Evolutionary conservation across 2,888 invertebrate species (phyloP).

Genomic region (Thecocarcelia acutangulata): DNA sequence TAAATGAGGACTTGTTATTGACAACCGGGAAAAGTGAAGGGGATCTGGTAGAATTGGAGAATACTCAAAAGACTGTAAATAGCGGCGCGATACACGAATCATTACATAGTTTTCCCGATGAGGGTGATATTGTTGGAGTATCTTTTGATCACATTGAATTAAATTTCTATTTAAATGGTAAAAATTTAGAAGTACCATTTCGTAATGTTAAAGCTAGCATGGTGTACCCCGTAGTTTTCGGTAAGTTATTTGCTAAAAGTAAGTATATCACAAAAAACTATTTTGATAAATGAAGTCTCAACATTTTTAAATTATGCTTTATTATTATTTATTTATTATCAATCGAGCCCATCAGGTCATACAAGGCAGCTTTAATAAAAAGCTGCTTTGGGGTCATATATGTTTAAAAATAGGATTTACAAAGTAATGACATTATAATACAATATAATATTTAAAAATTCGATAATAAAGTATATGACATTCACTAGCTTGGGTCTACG

Average conservation of each 20-base stretch:
- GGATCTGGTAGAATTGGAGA: conserved; percentile 49
- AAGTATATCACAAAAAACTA: no score
- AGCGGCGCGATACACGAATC: conserved; percentile 66
- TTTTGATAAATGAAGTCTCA: no score
- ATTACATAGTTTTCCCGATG: conserved; percentile 85
- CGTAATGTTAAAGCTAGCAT: conserved; percentile 93
- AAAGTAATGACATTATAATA: no score
- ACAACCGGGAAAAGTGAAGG: conserved; percentile 77
- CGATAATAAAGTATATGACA: no score
- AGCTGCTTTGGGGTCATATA: no score
- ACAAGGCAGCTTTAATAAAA: no score
- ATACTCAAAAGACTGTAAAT: conserved; percentile 23
- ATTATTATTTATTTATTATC: no score
- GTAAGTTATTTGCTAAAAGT: conserved; percentile 83
- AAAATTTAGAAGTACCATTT: conserved; percentile 91
- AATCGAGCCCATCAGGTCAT: no score
- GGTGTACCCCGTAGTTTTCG: conserved; percentile 95
- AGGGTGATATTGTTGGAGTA: conserved; percentile 93
- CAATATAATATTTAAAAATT: no score
- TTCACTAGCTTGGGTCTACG: no score
- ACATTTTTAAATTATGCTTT: conserved; percentile 67
- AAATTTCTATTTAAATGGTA: conserved; percentile 96
- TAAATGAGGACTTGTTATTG: conserved; percentile 79
- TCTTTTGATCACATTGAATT: conserved; percentile 98
- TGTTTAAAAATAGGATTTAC: no score